Evolutionary conservation across 2,888 invertebrate genomes (phyloP).

Genomic region (Eulithis prunata): DNA sequence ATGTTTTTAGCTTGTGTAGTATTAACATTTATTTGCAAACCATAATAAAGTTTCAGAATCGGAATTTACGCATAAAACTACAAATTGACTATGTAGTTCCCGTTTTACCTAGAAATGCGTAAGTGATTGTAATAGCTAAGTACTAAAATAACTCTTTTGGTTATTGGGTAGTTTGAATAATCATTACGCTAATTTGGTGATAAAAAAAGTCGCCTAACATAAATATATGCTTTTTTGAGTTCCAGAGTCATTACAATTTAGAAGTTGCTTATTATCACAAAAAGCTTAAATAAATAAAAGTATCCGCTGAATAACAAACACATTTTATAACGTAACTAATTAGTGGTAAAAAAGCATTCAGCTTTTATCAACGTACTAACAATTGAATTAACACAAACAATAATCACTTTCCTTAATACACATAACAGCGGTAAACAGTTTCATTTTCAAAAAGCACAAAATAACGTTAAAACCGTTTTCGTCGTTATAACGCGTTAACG

Average conservation of each 20-base stretch:
- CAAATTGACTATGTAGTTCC: slow-evolving; percentile 3
- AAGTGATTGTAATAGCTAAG: slow-evolving; percentile 1
- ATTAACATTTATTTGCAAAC: slow-evolving; percentile 12
- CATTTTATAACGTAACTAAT: background rate
- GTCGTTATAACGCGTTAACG: slow-evolving; percentile 31
- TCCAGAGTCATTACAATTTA: background rate
- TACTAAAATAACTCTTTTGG: background rate
- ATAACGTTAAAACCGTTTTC: slow-evolving; percentile 21
- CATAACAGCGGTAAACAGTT: slow-evolving; percentile 50
- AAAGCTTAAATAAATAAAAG: slow-evolving; percentile 21
- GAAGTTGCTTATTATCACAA: slow-evolving; percentile 18
- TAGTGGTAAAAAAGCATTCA: background rate
- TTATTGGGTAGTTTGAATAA: too few relatives aligned
- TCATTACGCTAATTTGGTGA: too few relatives aligned
- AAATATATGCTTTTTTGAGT: slow-evolving; percentile 15
- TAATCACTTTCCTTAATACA: slow-evolving; percentile 70
- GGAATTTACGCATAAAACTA: slow-evolving; percentile 1
- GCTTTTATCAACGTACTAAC: slow-evolving; percentile 15
- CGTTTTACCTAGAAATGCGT: background rate
- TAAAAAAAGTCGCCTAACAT: slow-evolving; percentile 18
- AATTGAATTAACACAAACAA: slow-evolving; percentile 38
- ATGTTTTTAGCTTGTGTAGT: slow-evolving; percentile 33
- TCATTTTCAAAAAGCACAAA: slow-evolving; percentile 71
- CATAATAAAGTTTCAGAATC: slow-evolving; percentile 6
- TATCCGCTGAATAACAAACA: slow-evolving; percentile 6